Percentiles rank a stretch among this genome's conserved stretches.
Conservation (phyloP, 2,797 vertebrate genomes). For the Emydoidea blandingii region DNA sequence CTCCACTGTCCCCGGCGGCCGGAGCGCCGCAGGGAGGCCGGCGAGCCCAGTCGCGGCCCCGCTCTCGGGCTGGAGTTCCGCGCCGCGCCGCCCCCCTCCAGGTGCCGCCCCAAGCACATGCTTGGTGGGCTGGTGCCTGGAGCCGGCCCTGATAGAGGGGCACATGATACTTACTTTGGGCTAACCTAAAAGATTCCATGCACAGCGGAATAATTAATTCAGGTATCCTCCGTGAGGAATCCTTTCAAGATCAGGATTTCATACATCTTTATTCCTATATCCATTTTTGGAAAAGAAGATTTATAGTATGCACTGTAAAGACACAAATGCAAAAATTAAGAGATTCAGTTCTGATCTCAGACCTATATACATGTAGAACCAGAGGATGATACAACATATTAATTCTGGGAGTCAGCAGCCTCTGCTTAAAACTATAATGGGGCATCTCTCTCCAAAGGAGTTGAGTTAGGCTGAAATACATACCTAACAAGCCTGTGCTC, state of each 20-base stretch:
- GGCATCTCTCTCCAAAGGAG: background rate
- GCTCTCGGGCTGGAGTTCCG: no score
- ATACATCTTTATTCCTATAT: conserved; percentile 4
- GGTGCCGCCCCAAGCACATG: no score
- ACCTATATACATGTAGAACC: background rate
- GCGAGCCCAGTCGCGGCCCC: no score
- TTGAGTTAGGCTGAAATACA: background rate
- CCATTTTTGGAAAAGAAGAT: background rate
- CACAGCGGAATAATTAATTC: conserved; percentile 25
- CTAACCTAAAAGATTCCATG: conserved; percentile 23
- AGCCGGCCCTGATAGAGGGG: background rate
- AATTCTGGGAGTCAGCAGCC: conserved; percentile 12
- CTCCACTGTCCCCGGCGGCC: no score
- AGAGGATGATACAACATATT: background rate
- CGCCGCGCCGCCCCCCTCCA: no score
- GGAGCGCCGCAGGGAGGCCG: no score
- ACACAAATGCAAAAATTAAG: background rate
- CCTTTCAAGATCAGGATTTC: background rate
- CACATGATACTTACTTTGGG: background rate
- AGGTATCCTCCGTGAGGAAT: background rate
- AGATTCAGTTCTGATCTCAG: conserved; percentile 5
- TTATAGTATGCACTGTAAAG: background rate
- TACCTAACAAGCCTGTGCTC: background rate
- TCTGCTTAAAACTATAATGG: background rate
- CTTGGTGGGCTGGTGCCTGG: no score